A percentile compares a stretch with the other conserved stretches of the same genome.
phyloP scores from a whole-genome alignment of 2,797 vertebrate species.

The Crocidura indochinensis region DNA sequence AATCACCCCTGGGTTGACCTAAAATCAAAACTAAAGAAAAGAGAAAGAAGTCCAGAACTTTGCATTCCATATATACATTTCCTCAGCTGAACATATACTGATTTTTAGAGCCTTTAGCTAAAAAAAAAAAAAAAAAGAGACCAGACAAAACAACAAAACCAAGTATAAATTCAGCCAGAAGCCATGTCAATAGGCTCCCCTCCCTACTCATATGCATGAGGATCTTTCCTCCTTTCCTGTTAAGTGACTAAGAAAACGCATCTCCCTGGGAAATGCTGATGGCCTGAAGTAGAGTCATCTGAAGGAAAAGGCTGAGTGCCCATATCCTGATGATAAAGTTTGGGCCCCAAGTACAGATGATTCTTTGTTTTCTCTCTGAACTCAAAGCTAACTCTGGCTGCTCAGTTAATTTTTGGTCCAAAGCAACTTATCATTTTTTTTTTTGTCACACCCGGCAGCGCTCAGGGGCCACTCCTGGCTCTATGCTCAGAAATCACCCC shows the following conservation, averaged over 20 bases:
- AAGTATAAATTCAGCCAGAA: background rate
- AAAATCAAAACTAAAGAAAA: too few species aligned
- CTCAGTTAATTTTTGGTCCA: constrained; percentile 24
- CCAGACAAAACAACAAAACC: too few species aligned
- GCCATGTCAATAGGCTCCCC: background rate
- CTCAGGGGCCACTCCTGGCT: too few species aligned
- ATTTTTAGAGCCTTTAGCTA: background rate
- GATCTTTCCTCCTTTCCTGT: background rate
- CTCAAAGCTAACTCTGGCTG: background rate
- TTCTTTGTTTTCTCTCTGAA: background rate
- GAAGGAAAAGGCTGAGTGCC: constrained; percentile 5
- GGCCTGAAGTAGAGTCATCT: constrained; percentile 33
- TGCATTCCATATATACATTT: too few species aligned
- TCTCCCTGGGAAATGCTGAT: background rate
- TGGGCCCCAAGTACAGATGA: background rate
- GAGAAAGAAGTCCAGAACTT: too few species aligned
- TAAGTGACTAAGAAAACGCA: background rate
- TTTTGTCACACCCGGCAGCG: too few species aligned
- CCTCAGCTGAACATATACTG: too few species aligned
- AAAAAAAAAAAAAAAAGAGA: constrained; percentile 33
- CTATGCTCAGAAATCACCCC: too few species aligned
- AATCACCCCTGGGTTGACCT: too few species aligned
- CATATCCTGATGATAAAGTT: background rate
- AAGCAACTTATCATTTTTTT: too few species aligned
- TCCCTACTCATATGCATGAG: background rate